Base-by-base conservation (phyloP, 2,888 invertebrate genomes). In the Galerucella nymphaeae region DNA sequence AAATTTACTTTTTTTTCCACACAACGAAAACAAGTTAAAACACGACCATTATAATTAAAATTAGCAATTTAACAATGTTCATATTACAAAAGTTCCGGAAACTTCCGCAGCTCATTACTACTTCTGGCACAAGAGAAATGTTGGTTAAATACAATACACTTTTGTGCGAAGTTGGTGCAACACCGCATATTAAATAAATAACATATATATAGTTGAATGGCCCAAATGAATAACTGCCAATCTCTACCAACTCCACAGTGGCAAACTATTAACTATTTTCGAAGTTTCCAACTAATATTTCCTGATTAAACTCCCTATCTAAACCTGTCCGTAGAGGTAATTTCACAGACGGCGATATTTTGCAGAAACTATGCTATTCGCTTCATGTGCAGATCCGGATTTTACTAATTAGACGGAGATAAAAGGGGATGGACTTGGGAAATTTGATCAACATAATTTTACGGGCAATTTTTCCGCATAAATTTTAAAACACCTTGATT, bases 201-300 rank as follows among this genome's bases (percentile, higher is more conserved):
- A n/a, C 23, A 23, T 30, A 16, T 16, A 53, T 53, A 18, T 18
- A 53, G 16, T 53, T 62, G 18, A 62, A 62, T 42, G 42, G 13
- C 10, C 42, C 11, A 62, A 62, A 62, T 62, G 42, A 62, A 62
- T 62, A 62, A 62, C 61, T 41, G 42, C 42, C 61, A 9, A 18
- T 70, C 55, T 69, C 20, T 59, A 69, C 42, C 62, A 55, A 69
- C 42, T 70, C 62, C 69, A 53, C 55, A 42, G 45, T 48, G 63
- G 63, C 63, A 57, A 69, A 64, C 70, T 70, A 70, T 57, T 64
- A 70, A 63, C 70, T 57, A 64, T 70, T 70, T 57, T 64, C 62
- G 62, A 74, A 71, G 74, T 74, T 71, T 68, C 65, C 8, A 68
- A 74, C 71, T 74, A 68, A 74, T 74, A 69, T 68, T 55, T 64